Conservation (phyloP, 2,797 vertebrate genomes). For the Acipenser transmontanus region DNA sequence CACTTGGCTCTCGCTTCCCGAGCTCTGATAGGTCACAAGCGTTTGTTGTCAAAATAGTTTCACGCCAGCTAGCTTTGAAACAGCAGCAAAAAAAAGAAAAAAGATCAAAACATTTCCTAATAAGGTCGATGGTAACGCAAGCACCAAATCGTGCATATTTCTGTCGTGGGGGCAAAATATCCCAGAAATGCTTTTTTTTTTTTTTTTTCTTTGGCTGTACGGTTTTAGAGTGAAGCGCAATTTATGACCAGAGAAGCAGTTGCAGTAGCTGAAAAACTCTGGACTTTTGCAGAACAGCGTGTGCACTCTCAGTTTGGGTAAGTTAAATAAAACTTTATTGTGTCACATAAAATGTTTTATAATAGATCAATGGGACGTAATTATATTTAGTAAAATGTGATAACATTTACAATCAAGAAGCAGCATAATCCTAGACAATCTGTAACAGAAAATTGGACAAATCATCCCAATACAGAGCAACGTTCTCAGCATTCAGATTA, state of each 20-base stretch:
- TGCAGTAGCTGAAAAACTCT: not conserved
- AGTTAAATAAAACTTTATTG: not conserved
- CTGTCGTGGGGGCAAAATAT: slow-evolving; percentile 11
- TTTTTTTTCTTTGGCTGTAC: not conserved
- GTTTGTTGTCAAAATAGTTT: not conserved
- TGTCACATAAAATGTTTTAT: too few species aligned
- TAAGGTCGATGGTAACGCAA: slow-evolving; percentile 2
- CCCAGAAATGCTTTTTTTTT: not conserved
- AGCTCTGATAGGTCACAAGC: too few species aligned
- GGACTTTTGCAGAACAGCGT: slow-evolving; percentile 7
- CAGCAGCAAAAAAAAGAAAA: not conserved
- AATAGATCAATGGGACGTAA: too few species aligned
- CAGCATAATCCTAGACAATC: too few species aligned
- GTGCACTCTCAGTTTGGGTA: not conserved
- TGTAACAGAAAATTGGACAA: too few species aligned
- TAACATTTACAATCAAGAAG: too few species aligned
- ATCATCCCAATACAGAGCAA: too few species aligned
- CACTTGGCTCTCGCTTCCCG: not conserved
- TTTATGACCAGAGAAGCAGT: not conserved
- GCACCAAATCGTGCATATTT: slow-evolving; percentile 13
- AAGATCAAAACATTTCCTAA: slow-evolving; percentile 9
- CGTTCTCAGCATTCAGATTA: too few species aligned
- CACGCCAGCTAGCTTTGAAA: not conserved
- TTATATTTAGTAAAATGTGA: too few species aligned
- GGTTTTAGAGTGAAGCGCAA: not conserved